A percentile compares a stretch with the other conserved stretches of the same genome.
phyloP scores from a whole-genome alignment of 2,797 vertebrate genomes.

The Ibycter americanus region DNA sequence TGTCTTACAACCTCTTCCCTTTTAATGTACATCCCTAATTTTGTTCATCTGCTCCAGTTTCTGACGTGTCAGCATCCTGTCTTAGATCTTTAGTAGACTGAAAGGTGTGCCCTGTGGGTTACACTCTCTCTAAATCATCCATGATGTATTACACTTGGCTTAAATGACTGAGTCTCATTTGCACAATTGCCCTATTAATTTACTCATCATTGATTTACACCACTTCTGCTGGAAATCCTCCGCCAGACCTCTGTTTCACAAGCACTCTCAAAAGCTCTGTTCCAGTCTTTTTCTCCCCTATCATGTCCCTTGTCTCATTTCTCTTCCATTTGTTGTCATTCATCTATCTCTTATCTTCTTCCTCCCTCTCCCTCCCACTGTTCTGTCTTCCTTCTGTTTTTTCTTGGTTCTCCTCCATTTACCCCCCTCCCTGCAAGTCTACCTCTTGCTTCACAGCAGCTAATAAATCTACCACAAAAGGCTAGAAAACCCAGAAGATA shows the following conservation, averaged over 20 bases:
- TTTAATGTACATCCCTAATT: slow-evolving; percentile 6
- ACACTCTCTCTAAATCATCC: slow-evolving; percentile 66
- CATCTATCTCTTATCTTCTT: slow-evolving; percentile 36
- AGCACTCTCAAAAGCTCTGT: not conserved
- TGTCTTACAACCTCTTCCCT: not conserved
- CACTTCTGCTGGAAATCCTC: slow-evolving; percentile 62
- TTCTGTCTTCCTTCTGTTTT: slow-evolving; percentile 41
- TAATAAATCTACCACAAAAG: slow-evolving; percentile 67
- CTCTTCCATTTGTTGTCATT: slow-evolving; percentile 65
- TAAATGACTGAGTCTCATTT: slow-evolving; percentile 72
- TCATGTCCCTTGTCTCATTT: slow-evolving; percentile 33
- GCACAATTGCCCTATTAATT: slow-evolving; percentile 77
- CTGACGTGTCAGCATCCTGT: slow-evolving; percentile 64
- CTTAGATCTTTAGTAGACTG: slow-evolving; percentile 44
- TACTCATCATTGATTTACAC: slow-evolving; percentile 77
- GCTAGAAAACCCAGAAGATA: slow-evolving; percentile 15
- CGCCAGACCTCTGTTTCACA: slow-evolving; percentile 45
- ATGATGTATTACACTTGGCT: slow-evolving; percentile 65
- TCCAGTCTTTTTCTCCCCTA: slow-evolving; percentile 34
- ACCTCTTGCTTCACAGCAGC: slow-evolving; percentile 26
- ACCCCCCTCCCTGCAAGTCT: not conserved
- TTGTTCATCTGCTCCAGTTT: slow-evolving; percentile 50
- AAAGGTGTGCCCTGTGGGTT: slow-evolving; percentile 69
- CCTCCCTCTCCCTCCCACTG: slow-evolving; percentile 46
- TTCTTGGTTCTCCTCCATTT: slow-evolving; percentile 15